Evolutionary conservation across 92 coral and sea anemone genomes (phyloP).

Genomic region (Zoanthus sociatus): DNA sequence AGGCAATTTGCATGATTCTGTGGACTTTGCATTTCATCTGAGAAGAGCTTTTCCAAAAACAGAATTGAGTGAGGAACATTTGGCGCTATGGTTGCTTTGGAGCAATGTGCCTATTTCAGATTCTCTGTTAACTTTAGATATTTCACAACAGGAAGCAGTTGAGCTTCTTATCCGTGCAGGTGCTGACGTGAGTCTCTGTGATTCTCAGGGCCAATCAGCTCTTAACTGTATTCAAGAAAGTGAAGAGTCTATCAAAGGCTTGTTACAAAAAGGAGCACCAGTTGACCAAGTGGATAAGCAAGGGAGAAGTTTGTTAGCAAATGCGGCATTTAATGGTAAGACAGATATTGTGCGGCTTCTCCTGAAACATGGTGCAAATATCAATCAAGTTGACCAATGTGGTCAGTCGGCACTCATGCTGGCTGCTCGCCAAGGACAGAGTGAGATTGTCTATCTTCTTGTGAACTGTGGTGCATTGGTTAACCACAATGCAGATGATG

Average conservation of each 20-base stretch:
- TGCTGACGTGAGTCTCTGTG: conserved; percentile 67
- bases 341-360: conserved; percentile 82
- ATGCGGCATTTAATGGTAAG: conserved; percentile 92
- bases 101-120: conserved; percentile 84
- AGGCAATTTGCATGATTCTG: conserved; percentile 75
- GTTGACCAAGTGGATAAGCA: conserved; percentile 85
- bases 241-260: conserved; percentile 70
- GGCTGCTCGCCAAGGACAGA: conserved; percentile 93
- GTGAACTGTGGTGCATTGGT: conserved; percentile 96
- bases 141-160: conserved; percentile 74
- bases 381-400: conserved; percentile 87
- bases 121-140: conserved; percentile 72
- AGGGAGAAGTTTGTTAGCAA: conserved; percentile 91
- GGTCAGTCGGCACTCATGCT: conserved; percentile 95
- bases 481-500: conserved; percentile 86
- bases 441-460: conserved; percentile 91
- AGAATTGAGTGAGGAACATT: conserved; percentile 78
- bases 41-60: conserved; percentile 88
- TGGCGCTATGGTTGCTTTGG: conserved; percentile 96
- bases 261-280: conserved; percentile 76
- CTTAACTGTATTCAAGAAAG: conserved; percentile 73
- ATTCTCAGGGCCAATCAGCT: conserved; percentile 59
- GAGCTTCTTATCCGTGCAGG: conserved; percentile 83
- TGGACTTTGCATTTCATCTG: conserved; percentile 90
- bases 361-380: conserved; percentile 96